These are phyloP conservation scores for Drosophila kuntzei DNA, from an alignment of 2,888 invertebrate genomes.

Conservation along the genomic window DNA sequence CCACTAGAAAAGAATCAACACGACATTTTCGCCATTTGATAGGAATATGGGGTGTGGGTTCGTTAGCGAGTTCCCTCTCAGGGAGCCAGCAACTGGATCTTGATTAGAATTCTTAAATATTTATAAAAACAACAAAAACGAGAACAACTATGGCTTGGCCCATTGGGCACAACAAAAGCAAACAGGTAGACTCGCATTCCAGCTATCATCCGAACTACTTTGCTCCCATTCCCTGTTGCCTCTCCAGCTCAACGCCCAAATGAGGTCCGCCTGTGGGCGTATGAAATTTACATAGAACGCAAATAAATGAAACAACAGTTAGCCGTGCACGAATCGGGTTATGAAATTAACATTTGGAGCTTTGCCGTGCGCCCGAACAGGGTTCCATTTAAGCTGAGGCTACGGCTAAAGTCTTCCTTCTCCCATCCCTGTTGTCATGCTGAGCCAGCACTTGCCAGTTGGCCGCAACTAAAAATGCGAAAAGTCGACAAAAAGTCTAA, in stretches of 20 bases:
- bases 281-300: constrained; percentile 78
- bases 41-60: constrained; percentile 7
- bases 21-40: constrained; percentile 75
- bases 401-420: constrained; percentile 7
- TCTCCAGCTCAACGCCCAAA: constrained; percentile 41
- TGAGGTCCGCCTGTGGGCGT: constrained; percentile 47
- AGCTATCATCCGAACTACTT: constrained; percentile 15
- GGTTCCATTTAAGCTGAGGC: constrained; percentile 22
- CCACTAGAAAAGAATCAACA: constrained; percentile 83
- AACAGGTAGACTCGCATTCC: constrained; percentile 62
- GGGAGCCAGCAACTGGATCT: constrained; percentile 75
- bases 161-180: constrained; percentile 45
- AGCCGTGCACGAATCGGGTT: constrained; percentile 75
- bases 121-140: constrained; percentile 74
- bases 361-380: constrained; percentile 22
- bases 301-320: constrained; percentile 80
- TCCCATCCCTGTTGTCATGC: constrained; percentile 37
- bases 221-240: constrained; percentile 1
- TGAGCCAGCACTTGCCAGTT: constrained; percentile 75
- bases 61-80: constrained; percentile 29
- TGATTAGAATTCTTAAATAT: constrained; percentile 85
- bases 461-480: constrained; percentile 75
- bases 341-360: constrained; percentile 81
- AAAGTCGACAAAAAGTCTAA: constrained; percentile 83
- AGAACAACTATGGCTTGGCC: constrained; percentile 16